These are phyloP conservation scores for Caenorhabditis sp. DNA, from an alignment of 2,888 invertebrate species.

Conservation along the genomic window DNA sequence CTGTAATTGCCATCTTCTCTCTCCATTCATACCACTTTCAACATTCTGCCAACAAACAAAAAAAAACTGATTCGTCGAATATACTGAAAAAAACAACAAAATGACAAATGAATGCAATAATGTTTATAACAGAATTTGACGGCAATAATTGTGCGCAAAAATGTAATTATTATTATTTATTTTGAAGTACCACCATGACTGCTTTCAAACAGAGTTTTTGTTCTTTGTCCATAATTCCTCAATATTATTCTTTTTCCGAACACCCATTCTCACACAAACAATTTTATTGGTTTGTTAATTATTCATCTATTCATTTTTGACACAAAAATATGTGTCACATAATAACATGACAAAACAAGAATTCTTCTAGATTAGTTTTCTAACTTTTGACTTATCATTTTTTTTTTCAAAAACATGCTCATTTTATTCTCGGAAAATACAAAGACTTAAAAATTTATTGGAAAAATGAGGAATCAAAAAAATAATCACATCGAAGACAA, in stretches of 20 bases:
- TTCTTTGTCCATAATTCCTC: not conserved
- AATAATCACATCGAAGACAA: too few relatives aligned
- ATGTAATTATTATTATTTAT: not conserved
- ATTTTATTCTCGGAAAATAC: too few relatives aligned
- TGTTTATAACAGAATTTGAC: not conserved
- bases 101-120: not conserved
- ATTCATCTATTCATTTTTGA: not conserved
- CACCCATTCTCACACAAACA: not conserved
- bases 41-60: not conserved
- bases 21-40: not conserved
- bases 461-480: too few relatives aligned
- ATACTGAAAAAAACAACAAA: not conserved
- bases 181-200: not conserved
- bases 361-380: too few relatives aligned
- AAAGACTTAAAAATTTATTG: too few relatives aligned
- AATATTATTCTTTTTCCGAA: not conserved
- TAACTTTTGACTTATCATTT: too few relatives aligned
- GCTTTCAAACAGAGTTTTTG: too few relatives aligned
- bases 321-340: not conserved
- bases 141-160: not conserved
- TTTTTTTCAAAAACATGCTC: too few relatives aligned
- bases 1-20: conserved; percentile 30
- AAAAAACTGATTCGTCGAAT: not conserved
- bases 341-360: not conserved
- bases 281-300: not conserved